Conservation (phyloP, 2,113 vertebrate genomes). For the Cheirogaleus medius region DNA sequence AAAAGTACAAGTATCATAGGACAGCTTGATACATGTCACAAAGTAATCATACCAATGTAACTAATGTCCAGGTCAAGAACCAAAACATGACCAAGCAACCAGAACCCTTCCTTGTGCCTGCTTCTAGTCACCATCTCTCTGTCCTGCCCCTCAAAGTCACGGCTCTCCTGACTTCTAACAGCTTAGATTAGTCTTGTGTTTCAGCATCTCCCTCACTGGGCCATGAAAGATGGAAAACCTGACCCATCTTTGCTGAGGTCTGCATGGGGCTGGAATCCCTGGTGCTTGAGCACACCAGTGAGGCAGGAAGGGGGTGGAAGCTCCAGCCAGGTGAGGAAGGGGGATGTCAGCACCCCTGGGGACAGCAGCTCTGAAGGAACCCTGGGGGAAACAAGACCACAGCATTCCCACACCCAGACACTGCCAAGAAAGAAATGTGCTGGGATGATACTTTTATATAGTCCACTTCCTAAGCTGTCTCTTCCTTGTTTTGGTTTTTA, state of each 20-base stretch:
- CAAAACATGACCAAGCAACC: not conserved
- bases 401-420: not conserved
- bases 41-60: not conserved
- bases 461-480: constrained; percentile 28
- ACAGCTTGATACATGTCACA: not conserved
- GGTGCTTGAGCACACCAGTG: not conserved
- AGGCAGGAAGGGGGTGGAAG: not conserved
- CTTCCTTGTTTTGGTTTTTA: constrained; percentile 74
- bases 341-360: accelerated
- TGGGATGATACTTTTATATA: not conserved
- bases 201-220: not conserved
- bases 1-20: not conserved
- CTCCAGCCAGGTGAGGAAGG: too few species aligned
- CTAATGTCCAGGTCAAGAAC: not conserved
- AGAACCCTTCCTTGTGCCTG: not conserved
- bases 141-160: not conserved
- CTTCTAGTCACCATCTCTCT: not conserved
- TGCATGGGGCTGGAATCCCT: not conserved
- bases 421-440: not conserved
- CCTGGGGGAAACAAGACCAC: not conserved
- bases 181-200: not conserved
- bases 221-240: not conserved
- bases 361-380: not conserved
- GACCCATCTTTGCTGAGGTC: not conserved
- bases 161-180: not conserved